Base-by-base conservation (phyloP, 2,797 vertebrate genomes). In the Ctenochaetus hawaiiensis region DNA sequence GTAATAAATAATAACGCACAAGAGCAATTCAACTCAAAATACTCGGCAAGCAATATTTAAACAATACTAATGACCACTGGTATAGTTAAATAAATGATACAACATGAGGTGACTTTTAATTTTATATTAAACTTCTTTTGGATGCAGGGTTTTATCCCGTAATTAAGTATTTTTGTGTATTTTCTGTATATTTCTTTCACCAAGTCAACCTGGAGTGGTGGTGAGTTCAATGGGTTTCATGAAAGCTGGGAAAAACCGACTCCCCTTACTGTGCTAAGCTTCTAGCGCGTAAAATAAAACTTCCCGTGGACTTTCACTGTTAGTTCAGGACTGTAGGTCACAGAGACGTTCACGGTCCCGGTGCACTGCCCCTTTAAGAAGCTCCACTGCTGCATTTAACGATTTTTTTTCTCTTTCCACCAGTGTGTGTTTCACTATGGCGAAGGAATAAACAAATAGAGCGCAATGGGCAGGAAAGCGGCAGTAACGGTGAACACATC, bases 281-380 rank as follows among this genome's bases (percentile, higher is more conserved):
- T 23, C 2, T 12, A 5, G 14, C 0, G 51, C 3, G 43, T 20
- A 11, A 52, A 63, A 47, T 22, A 8, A 63, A 73, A 60, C 66
- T 30, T 52, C 2, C 10, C 2, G 45, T 10, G 18, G 16, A 52
- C 14, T 75, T 4, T 39, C 0, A 8, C 39, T 7, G 18, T 9
- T 16, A 26, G 16, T 23, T 7, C 4, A 5, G 20, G 73, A n/a
- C 5, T 17, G 26, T 1, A 0, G 2, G 14, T 66, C 20, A 30
- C 49, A 72, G 43, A 20, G 26, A 30, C 26, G 26, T 30, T 30
- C 26, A 30, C 26, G 26, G 26, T 30, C 26, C 26, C 26, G 2
- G 26, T 30, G 26, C 22, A 54, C 93, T 94, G 92, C 22, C 91
- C 80, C 94, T 96, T 96, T 96, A 95, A 96, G 94, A 88, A 65